phyloP scores from a whole-genome alignment of 2,113 vertebrate genomes.

The Orthonyx spaldingii region DNA sequence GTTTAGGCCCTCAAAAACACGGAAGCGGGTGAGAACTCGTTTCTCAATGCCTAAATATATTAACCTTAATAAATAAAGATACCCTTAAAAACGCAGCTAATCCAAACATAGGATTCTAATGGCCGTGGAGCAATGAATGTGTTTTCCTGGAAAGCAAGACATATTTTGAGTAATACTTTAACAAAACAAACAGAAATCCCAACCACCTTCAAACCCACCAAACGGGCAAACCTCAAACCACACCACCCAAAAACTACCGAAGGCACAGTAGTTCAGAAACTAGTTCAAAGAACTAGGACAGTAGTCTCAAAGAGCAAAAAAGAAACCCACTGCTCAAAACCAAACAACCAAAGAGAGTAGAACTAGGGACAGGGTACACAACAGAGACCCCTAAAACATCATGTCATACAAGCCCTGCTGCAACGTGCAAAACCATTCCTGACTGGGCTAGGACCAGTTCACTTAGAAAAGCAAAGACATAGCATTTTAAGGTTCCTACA shows the following conservation, averaged over 20 bases:
- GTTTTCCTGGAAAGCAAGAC: conserved; percentile 15
- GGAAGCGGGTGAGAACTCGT: fast-evolving
- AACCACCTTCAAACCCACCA: not conserved
- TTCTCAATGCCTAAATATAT: not conserved
- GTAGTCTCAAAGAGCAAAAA: not conserved
- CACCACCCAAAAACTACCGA: not conserved
- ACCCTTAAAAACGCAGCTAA: not conserved
- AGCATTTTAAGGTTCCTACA: not conserved
- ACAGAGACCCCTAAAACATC: not conserved
- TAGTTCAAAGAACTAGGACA: not conserved
- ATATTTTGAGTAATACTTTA: not conserved
- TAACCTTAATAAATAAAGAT: not conserved
- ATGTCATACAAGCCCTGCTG: not conserved
- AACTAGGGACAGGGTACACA: not conserved
- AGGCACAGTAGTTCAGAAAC: not conserved
- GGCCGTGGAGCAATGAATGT: not conserved
- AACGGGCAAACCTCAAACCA: not conserved
- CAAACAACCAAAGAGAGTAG: not conserved
- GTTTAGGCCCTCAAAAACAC: not conserved
- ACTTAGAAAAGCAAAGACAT: not conserved
- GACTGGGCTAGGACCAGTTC: not conserved
- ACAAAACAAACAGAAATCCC: not conserved
- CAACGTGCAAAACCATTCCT: not conserved
- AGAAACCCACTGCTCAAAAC: not conserved
- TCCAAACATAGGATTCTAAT: not conserved